These are phyloP conservation scores for Tholera decimalis DNA, from an alignment of 2,888 invertebrate species.

Conservation along the genomic window DNA sequence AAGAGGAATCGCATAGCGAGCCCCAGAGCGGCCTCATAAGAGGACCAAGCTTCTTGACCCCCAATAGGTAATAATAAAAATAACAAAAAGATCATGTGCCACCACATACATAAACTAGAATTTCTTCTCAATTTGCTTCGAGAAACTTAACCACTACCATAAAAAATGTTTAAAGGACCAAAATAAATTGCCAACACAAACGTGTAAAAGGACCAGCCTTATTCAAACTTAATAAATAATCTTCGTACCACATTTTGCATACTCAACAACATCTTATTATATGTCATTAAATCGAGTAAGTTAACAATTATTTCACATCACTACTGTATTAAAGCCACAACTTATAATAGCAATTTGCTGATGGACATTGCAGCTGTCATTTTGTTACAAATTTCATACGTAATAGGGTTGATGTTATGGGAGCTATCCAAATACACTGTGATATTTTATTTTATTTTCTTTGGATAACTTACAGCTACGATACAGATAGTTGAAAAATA, in stretches of 20 bases:
- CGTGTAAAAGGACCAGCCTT: conserved; percentile 9
- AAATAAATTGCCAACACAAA: conserved; percentile 15
- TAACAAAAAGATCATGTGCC: no score
- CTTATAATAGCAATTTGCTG: conserved; percentile 44
- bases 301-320: conserved; percentile 54
- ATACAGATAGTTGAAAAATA: no score
- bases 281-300: conserved; percentile 48
- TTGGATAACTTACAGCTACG: no score
- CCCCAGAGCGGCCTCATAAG: no score
- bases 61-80: no score
- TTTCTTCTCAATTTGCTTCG: not conserved
- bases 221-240: conserved; percentile 24
- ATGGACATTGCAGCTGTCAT: conserved; percentile 69
- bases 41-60: no score
- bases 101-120: no score
- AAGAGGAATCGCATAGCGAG: no score
- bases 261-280: conserved; percentile 49
- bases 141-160: not conserved
- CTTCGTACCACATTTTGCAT: conserved; percentile 34
- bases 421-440: conserved; percentile 3
- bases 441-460: no score
- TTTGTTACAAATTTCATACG: conserved; percentile 71
- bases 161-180: not conserved
- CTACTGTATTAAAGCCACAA: conserved; percentile 31
- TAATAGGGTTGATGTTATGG: conserved; percentile 66